Conservation (phyloP, 92 coral and sea anemone genomes). For the Blastomussa wellsi region DNA sequence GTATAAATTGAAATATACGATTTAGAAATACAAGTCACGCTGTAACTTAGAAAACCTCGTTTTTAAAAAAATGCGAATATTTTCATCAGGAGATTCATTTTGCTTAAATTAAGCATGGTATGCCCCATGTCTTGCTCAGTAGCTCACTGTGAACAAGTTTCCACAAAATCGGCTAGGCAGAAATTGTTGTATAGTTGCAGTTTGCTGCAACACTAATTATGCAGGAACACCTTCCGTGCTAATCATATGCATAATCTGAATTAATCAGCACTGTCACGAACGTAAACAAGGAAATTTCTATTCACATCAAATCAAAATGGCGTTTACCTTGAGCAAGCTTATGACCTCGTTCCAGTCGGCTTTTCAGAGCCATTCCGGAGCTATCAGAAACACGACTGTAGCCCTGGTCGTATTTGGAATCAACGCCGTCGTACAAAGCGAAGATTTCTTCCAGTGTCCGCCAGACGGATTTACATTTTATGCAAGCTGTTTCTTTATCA, state of each 20-base stretch:
- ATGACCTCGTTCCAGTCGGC: conserved; percentile 66
- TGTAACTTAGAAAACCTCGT: no score
- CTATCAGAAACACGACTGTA: conserved; percentile 57
- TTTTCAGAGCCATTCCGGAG: conserved; percentile 59
- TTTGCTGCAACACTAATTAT: neutral
- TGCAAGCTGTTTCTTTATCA: conserved; percentile 64
- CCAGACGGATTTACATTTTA: conserved; percentile 49
- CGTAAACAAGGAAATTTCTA: conserved; percentile 7
- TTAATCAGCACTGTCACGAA: neutral
- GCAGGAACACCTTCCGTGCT: neutral
- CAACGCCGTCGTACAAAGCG: conserved; percentile 73
- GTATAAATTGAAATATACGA: no score
- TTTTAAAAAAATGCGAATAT: no score
- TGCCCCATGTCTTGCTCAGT: no score
- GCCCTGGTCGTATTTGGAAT: conserved; percentile 65
- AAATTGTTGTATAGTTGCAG: neutral
- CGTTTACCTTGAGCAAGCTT: conserved; percentile 65
- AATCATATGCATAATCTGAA: neutral
- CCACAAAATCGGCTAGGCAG: no score
- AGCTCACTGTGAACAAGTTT: no score
- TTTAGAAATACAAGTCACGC: no score
- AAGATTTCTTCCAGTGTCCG: conserved; percentile 71
- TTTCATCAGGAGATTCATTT: no score
- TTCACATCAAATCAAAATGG: conserved; percentile 43
- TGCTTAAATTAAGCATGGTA: no score